Percentiles rank a stretch among this genome's conserved stretches.
Evolutionary conservation across 2,888 invertebrate genomes (phyloP).

Genomic region (Peribatodes rhomboidaria): DNA sequence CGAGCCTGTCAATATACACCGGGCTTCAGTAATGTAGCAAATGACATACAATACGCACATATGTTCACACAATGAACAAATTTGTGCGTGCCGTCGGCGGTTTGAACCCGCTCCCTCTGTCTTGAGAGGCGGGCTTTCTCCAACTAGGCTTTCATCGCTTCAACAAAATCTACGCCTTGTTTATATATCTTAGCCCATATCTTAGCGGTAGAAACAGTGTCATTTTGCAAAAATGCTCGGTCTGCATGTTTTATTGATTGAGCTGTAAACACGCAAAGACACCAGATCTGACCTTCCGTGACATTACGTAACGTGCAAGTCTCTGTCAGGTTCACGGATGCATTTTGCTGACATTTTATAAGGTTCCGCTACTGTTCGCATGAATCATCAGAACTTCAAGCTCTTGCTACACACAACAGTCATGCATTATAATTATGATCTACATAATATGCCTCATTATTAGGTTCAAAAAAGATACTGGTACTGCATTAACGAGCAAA

Average conservation of each 20-base stretch:
- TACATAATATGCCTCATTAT: not conserved
- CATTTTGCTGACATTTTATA: conserved; percentile 26
- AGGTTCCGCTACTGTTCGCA: conserved; percentile 8
- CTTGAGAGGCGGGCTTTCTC: no score
- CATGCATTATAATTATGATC: not conserved
- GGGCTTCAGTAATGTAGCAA: no score
- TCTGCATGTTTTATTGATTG: conserved; percentile 11
- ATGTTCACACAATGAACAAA: no score
- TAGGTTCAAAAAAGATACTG: not conserved
- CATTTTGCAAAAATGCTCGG: conserved; percentile 2
- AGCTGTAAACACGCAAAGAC: conserved; percentile 8
- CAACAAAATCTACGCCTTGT: no score
- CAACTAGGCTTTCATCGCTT: no score
- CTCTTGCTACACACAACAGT: not conserved
- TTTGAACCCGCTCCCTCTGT: no score
- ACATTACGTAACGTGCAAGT: conserved; percentile 18
- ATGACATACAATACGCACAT: no score
- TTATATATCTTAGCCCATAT: conserved; percentile 10
- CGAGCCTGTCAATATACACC: no score
- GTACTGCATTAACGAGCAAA: not conserved
- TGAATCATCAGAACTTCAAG: not conserved
- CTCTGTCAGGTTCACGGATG: conserved; percentile 31
- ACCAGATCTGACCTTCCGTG: conserved; percentile 26
- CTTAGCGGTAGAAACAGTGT: not conserved
- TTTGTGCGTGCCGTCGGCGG: no score